These are phyloP conservation scores for Tadarida brasiliensis DNA, from an alignment of 2,797 vertebrate species.

Conservation along the genomic window DNA sequence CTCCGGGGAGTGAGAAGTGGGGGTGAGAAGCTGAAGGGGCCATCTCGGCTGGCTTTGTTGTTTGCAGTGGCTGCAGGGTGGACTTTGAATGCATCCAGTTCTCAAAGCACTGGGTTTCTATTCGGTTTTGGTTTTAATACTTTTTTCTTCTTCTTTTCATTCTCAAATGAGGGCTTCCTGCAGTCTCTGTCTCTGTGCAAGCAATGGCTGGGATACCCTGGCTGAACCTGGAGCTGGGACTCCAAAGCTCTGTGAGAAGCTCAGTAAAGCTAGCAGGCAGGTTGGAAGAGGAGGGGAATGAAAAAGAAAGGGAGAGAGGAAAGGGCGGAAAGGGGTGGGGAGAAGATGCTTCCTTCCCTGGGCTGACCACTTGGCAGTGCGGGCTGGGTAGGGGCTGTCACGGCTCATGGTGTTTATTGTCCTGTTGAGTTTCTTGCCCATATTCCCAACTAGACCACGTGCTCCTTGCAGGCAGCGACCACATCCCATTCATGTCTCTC, in stretches of 20 bases:
- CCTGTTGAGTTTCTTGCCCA: not conserved
- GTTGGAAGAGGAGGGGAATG: not conserved
- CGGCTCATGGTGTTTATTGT: not conserved
- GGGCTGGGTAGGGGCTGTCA: not conserved
- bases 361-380: not conserved
- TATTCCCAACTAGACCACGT: not conserved
- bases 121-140: conserved; percentile 33
- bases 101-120: not conserved
- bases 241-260: not conserved
- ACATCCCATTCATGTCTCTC: not conserved
- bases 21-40: not conserved
- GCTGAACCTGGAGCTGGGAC: not conserved
- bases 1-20: not conserved
- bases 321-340: not conserved
- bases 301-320: not conserved
- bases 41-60: not conserved
- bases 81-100: not conserved
- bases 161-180: not conserved
- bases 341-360: not conserved
- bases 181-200: not conserved
- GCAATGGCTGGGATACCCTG: not conserved
- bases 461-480: not conserved
- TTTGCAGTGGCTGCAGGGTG: not conserved
- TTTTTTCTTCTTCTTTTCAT: not conserved
- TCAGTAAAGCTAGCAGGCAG: not conserved